Evolutionary conservation across 2,888 invertebrate genomes (phyloP).

Genomic region (Cybosia mesomella): DNA sequence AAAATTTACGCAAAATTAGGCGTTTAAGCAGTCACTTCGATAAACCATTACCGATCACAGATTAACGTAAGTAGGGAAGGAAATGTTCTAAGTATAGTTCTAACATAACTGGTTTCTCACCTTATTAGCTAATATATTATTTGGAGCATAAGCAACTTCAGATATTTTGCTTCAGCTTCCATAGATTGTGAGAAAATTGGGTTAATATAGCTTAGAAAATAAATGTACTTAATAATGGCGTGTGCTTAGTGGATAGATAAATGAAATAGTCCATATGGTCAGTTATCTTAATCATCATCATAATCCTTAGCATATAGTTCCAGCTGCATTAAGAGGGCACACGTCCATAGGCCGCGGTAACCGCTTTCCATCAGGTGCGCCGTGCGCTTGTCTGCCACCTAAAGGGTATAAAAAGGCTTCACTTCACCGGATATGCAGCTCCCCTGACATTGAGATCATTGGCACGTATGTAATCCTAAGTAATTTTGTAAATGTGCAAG

Average conservation of each 20-base stretch:
- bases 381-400: no score
- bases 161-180: background rate
- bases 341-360: no score
- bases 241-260: background rate
- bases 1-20: background rate
- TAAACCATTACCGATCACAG: background rate
- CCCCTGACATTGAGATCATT: no score
- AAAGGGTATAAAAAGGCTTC: no score
- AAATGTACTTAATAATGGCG: background rate
- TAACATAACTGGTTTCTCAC: constrained; percentile 14
- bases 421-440: no score
- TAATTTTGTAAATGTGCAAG: no score
- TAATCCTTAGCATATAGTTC: no score
- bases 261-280: no score
- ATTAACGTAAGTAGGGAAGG: constrained; percentile 8
- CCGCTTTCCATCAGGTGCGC: no score
- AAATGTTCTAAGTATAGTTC: background rate
- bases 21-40: background rate
- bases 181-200: background rate
- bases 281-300: no score
- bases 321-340: no score
- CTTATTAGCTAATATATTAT: constrained; percentile 1
- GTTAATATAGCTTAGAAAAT: background rate
- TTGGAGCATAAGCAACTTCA: constrained; percentile 10
- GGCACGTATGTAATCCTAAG: no score